Base-by-base conservation (phyloP, 2,888 invertebrate genomes). In the Andrena marginata region DNA sequence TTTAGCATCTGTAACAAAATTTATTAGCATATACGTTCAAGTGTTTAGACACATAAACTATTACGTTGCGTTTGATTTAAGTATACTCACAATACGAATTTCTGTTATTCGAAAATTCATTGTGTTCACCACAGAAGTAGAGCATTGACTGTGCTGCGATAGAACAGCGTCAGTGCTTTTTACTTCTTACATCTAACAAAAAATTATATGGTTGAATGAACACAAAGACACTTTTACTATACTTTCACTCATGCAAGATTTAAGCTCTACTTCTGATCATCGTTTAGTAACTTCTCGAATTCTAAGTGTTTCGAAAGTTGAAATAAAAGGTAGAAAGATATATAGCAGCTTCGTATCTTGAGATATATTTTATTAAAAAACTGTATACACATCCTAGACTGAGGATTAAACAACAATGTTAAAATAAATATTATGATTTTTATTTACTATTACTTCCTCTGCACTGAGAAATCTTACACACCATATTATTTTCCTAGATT, bases 381-480 rank as follows among this genome's bases (percentile, higher is more conserved):
- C 70, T 84, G 86, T 93, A 92, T 92, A 92, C 90, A 93, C 90
- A 91, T 91, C 89, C 89, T 91, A 91, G 86, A 91, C 91, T 88
- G 91, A 91, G 90, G 91, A 92, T 91, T 89, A 89, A 93, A 91
- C 91, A 93, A 93, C 93, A 91, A 93, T 93, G 90, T 92, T 92
- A 94, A 93, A 93, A 93, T 94, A 93, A 94, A 93, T 93, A 93
- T 92, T 84, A 85, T 91, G 89, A 89, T 92, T 90, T 89, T 91
- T 89, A 90, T 89, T 90, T 87, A 65, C 89, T 89, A 90, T 88
- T 87, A 87, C 86, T 86, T 85, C 85, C 81, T 80, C 79, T 78
- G 82, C 83, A 76, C 71, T 86, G 89, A 88, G 86, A 90, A 89
- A 87, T 84, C 78, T 80, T 87, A 87, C 84, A 82, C 87, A 87